Percentiles rank a stretch among this genome's conserved stretches.
Conservation (phyloP, 2,113 vertebrate species). For the Noctilio leporinus region DNA sequence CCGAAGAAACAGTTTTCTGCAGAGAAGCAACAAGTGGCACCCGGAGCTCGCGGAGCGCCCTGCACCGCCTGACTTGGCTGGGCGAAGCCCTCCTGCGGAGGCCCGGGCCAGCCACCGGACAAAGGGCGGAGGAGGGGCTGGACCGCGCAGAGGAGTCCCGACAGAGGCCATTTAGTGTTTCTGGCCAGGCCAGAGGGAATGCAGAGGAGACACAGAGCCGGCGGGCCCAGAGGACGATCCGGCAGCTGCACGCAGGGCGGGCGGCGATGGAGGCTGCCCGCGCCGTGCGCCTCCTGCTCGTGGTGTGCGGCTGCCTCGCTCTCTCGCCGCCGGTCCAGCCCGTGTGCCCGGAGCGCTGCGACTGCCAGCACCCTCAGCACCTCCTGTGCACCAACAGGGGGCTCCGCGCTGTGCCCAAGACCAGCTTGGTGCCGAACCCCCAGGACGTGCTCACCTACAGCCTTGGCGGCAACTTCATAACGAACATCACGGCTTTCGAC, state of each 20-base stretch:
- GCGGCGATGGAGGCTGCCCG: constrained; percentile 78
- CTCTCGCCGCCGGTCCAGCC: constrained; percentile 70
- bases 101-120: constrained; percentile 44
- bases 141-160: constrained; percentile 31
- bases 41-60: background rate
- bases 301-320: constrained; percentile 69
- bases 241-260: constrained; percentile 52
- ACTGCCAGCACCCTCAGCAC: constrained; percentile 92
- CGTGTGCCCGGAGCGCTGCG: constrained; percentile 90
- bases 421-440: constrained; percentile 69
- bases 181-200: constrained; percentile 73
- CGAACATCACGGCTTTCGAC: constrained; percentile 89
- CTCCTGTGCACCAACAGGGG: constrained; percentile 94
- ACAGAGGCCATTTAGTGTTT: constrained; percentile 62
- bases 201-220: constrained; percentile 73
- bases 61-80: constrained; percentile 32
- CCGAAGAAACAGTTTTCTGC: constrained; percentile 36
- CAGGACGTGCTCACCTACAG: constrained; percentile 88
- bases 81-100: constrained; percentile 3
- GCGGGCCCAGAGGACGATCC: constrained; percentile 67
- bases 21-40: constrained; percentile 71
- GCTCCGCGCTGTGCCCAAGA: constrained; percentile 85
- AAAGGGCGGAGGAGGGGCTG: constrained; percentile 61
- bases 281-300: constrained; percentile 74
- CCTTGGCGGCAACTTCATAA: constrained; percentile 94